A percentile compares a stretch with the other conserved stretches of the same genome.
These are phyloP conservation scores for Anoplius nigerrimus DNA, from an alignment of 2,888 invertebrate genomes.

Conservation along the genomic window DNA sequence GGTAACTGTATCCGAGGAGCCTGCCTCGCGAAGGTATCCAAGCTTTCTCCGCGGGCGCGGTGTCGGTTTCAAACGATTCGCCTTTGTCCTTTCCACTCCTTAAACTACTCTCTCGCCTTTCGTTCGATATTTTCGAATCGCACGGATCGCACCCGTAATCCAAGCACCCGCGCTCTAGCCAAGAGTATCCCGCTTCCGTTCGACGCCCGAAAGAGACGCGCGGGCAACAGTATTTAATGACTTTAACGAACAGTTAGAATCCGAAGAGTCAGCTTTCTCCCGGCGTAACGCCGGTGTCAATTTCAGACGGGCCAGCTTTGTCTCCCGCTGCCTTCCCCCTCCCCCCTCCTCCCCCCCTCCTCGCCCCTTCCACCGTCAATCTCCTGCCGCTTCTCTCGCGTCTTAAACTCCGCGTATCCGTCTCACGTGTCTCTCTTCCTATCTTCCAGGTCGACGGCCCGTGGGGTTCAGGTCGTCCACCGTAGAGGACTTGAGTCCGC, in stretches of 20 bases:
- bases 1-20: too few species aligned
- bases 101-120: too few species aligned
- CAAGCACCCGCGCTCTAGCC: slow-evolving; percentile 8
- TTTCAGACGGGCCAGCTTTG: slow-evolving; percentile 46
- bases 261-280: slow-evolving; percentile 49
- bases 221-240: slow-evolving; percentile 35
- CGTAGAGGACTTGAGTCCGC: slow-evolving; percentile 36
- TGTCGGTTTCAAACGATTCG: too few species aligned
- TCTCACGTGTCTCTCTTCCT: slow-evolving; percentile 43
- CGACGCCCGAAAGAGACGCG: slow-evolving; percentile 13
- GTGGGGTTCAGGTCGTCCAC: slow-evolving; percentile 39
- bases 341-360: background rate
- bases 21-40: too few species aligned
- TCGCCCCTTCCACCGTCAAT: background rate
- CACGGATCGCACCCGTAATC: background rate
- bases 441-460: slow-evolving; percentile 49
- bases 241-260: slow-evolving; percentile 44
- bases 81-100: too few species aligned
- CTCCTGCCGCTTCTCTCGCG: slow-evolving; percentile 13
- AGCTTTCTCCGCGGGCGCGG: too few species aligned
- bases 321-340: background rate
- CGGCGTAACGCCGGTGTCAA: slow-evolving; percentile 41
- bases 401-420: slow-evolving; percentile 38
- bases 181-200: background rate
- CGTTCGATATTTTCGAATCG: too few species aligned